These are phyloP conservation scores for Campaea margaritaria DNA, from an alignment of 2,888 invertebrate species.

Conservation along the genomic window DNA sequence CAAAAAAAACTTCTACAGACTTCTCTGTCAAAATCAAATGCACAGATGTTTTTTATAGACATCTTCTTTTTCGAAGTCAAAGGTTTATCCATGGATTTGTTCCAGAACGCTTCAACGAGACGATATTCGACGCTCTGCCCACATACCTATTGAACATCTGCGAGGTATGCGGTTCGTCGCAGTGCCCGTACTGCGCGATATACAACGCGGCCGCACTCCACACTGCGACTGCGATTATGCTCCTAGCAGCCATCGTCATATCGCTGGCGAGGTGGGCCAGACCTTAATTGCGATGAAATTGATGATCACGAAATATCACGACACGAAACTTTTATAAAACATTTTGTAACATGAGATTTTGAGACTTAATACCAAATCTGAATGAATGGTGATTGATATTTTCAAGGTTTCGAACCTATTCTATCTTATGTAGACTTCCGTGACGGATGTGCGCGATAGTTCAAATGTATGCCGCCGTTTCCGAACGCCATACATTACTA, in stretches of 20 bases:
- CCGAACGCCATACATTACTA: too few relatives aligned
- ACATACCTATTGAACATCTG: constrained; percentile 96
- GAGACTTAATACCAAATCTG: too few relatives aligned
- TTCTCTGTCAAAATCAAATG: too few relatives aligned
- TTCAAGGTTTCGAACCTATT: too few relatives aligned
- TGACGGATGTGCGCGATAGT: too few relatives aligned
- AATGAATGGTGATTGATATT: too few relatives aligned
- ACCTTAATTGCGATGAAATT: background rate
- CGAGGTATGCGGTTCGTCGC: constrained; percentile 97
- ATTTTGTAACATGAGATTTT: too few relatives aligned
- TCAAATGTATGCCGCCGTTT: too few relatives aligned
- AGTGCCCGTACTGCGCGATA: constrained; percentile 96
- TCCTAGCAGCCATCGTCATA: constrained; percentile 41
- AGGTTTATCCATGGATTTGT: constrained; percentile 38
- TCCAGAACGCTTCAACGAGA: constrained; percentile 96
- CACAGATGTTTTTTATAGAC: too few relatives aligned
- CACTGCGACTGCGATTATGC: constrained; percentile 47
- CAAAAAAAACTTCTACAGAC: too few relatives aligned
- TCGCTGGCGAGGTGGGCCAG: constrained; percentile 11
- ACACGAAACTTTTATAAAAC: background rate
- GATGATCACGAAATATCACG: background rate
- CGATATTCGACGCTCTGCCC: constrained; percentile 94
- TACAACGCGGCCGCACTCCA: constrained; percentile 87
- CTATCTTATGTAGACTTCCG: too few relatives aligned
- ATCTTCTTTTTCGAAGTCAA: too few relatives aligned